Percentiles rank a stretch among this genome's conserved stretches.
Conservation (phyloP, 2,888 invertebrate genomes). For the Adelognathus sp. region DNA sequence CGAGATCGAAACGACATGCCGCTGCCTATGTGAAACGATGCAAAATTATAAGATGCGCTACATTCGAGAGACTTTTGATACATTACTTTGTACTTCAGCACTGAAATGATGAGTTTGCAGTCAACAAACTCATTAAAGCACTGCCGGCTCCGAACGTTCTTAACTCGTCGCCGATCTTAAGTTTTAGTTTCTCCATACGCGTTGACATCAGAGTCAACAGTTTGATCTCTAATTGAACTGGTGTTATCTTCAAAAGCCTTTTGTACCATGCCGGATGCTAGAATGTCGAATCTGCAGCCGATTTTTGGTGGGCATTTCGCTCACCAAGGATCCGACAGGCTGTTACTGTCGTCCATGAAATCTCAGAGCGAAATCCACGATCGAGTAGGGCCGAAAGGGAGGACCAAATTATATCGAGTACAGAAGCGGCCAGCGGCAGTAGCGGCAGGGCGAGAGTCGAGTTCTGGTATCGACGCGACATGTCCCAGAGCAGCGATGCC, state of each 20-base stretch:
- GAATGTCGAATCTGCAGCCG: slow-evolving; percentile 9
- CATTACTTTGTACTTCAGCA: too few relatives aligned
- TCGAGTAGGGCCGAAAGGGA: slow-evolving; percentile 5
- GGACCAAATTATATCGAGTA: slow-evolving; percentile 44
- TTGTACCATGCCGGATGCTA: neutral
- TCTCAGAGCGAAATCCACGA: slow-evolving; percentile 32
- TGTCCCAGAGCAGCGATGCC: slow-evolving; percentile 62
- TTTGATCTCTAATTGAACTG: neutral
- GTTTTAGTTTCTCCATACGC: too few relatives aligned
- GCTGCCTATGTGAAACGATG: too few relatives aligned
- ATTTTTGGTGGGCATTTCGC: slow-evolving; percentile 25
- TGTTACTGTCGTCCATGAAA: slow-evolving; percentile 42
- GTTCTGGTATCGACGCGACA: slow-evolving; percentile 70
- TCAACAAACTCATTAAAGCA: too few relatives aligned
- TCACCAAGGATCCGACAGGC: slow-evolving; percentile 25
- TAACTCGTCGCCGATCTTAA: too few relatives aligned
- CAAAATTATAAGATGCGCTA: too few relatives aligned
- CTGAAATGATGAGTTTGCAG: too few relatives aligned
- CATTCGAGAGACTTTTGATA: too few relatives aligned
- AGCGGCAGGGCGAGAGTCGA: slow-evolving; percentile 40
- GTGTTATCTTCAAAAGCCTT: slow-evolving; percentile 5
- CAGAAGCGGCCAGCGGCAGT: slow-evolving; percentile 30
- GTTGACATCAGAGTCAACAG: neutral
- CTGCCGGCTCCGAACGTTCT: too few relatives aligned
- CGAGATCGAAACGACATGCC: too few relatives aligned